Evolutionary conservation across 2,888 invertebrate genomes (phyloP).

Genomic region (Criorhina ranunculi): DNA sequence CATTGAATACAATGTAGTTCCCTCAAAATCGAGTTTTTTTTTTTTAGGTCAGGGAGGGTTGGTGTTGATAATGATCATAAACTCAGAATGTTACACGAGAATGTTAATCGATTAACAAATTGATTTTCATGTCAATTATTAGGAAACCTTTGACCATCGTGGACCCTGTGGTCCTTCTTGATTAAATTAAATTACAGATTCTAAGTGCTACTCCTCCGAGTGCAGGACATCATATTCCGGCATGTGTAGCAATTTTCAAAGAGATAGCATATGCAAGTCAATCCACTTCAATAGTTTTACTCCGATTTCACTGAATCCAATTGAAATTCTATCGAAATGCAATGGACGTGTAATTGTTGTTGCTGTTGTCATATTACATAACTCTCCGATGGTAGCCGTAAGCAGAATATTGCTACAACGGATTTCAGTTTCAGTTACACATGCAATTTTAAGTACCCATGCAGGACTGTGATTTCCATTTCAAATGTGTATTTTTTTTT

Average conservation of each 20-base stretch:
- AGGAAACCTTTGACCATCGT: constrained; percentile 26
- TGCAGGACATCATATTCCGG: background rate
- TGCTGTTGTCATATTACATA: constrained; percentile 1
- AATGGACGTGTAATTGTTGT: background rate
- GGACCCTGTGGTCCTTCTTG: constrained; percentile 28
- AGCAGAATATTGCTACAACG: constrained; percentile 5
- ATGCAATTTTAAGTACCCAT: background rate
- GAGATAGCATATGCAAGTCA: background rate
- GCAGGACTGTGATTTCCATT: background rate
- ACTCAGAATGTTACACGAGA: background rate
- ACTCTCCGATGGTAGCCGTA: background rate
- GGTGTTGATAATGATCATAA: too few species aligned
- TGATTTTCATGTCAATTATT: constrained; percentile 52
- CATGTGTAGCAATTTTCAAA: background rate
- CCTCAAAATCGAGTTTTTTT: too few species aligned
- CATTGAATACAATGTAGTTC: background rate
- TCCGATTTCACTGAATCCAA: constrained; percentile 4
- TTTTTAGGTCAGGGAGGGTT: too few species aligned
- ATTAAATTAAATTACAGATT: constrained; percentile 54
- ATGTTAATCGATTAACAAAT: constrained; percentile 60
- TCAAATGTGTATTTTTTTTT: background rate
- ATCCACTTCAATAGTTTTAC: constrained; percentile 20
- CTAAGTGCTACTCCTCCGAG: constrained; percentile 11
- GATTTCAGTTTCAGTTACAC: background rate
- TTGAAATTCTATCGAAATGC: background rate